phyloP scores from a whole-genome alignment of 2,113 vertebrate species.

The Psittacula cyanocephala region DNA sequence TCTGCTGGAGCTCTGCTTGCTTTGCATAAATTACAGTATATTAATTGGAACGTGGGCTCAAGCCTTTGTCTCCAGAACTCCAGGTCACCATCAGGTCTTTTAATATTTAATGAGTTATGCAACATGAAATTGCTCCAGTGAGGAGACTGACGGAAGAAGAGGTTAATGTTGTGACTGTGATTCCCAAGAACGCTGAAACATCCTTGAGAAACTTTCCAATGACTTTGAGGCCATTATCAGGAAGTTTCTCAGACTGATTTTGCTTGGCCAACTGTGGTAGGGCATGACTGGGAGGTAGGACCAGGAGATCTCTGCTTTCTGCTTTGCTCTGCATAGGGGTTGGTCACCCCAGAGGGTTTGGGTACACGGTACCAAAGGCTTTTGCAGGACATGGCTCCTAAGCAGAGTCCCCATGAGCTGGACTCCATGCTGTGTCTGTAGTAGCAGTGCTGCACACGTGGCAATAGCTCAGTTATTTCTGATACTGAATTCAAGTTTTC shows the following conservation, averaged over 20 bases:
- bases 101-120: neutral
- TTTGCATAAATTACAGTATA: neutral
- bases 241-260: neutral
- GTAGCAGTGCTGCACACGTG: neutral
- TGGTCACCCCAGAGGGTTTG: neutral
- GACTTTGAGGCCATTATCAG: neutral
- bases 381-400: neutral
- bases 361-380: neutral
- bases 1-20: neutral
- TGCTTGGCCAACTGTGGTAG: neutral
- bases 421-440: neutral
- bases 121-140: neutral
- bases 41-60: neutral
- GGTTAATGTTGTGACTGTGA: accelerated
- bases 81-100: neutral
- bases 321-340: neutral
- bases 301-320: neutral
- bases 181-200: neutral
- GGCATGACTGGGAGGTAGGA: neutral
- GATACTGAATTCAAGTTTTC: neutral
- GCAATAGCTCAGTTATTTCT: neutral
- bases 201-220: neutral
- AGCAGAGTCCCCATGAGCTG: neutral
- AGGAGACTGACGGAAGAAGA: neutral
- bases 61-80: neutral